Percentiles rank a stretch among this genome's conserved stretches.
Conservation (phyloP, 2,797 vertebrate genomes). For the Alosa sapidissima region DNA sequence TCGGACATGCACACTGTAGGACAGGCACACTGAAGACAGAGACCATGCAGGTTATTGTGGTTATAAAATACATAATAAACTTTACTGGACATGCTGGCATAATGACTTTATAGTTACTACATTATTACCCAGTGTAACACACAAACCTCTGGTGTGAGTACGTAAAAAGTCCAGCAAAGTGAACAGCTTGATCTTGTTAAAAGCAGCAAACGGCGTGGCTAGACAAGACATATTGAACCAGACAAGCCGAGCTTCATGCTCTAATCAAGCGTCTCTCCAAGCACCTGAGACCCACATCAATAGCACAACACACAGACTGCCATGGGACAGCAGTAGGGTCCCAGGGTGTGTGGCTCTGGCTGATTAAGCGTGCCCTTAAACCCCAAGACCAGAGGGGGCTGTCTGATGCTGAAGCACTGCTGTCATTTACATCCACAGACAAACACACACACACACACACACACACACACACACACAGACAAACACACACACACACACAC, state of each 20-base stretch:
- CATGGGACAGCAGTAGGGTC: background rate
- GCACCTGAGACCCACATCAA: conserved; percentile 16
- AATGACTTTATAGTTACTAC: background rate
- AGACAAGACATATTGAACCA: conserved; percentile 1
- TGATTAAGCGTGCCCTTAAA: background rate
- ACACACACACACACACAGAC: no score
- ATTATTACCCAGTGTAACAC: background rate
- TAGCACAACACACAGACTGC: background rate
- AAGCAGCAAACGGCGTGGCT: background rate
- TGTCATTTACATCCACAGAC: background rate
- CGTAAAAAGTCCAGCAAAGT: background rate
- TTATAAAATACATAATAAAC: background rate
- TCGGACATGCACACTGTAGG: background rate
- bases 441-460: background rate
- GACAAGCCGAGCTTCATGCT: background rate
- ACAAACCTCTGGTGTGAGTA: background rate
- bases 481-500: background rate
- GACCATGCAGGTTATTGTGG: background rate
- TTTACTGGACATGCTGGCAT: background rate
- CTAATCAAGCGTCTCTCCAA: background rate
- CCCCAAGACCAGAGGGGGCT: conserved; percentile 17
- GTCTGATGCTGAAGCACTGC: conserved; percentile 21
- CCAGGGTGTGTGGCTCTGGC: background rate
- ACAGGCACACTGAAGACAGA: background rate
- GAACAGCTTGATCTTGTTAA: background rate